Evolutionary conservation across 2,888 invertebrate genomes (phyloP).

Genomic region (Oscheius sp.): DNA sequence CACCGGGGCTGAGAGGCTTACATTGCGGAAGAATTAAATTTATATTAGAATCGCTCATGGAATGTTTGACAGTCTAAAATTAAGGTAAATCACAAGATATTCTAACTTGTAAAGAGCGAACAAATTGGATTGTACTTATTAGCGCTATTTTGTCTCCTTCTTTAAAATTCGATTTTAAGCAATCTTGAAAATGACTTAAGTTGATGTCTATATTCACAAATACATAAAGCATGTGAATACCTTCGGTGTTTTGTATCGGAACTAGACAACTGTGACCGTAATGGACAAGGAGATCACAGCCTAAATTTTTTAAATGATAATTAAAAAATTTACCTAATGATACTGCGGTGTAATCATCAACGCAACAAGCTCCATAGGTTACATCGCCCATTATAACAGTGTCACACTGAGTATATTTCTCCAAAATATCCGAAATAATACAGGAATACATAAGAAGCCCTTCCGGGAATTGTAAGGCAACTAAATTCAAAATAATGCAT

Average conservation of each 20-base stretch:
- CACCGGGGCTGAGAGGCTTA: conserved; percentile 95
- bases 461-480: conserved; percentile 97
- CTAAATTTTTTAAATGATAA: conserved; percentile 35
- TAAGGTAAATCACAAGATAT: conserved; percentile 71
- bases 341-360: conserved; percentile 93
- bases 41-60: conserved; percentile 62
- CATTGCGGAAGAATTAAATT: conserved; percentile 82
- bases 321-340: conserved; percentile 79
- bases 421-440: conserved; percentile 90
- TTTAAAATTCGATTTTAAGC: conserved; percentile 73
- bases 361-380: conserved; percentile 98
- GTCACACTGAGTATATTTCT: conserved; percentile 78
- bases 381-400: conserved; percentile 98
- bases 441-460: conserved; percentile 90
- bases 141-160: conserved; percentile 79
- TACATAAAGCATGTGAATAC: conserved; percentile 91
- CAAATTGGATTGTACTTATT: conserved; percentile 98
- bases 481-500: conserved; percentile 74
- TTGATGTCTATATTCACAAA: conserved; percentile 99
- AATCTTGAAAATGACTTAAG: conserved; percentile 89
- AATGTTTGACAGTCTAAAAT: conserved; percentile 43
- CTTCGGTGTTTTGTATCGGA: conserved; percentile 74
- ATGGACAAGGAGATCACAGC: conserved; percentile 79
- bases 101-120: conserved; percentile 86
- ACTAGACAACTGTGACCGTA: conserved; percentile 94